Percentiles rank a stretch among this genome's conserved stretches.
phyloP scores from a whole-genome alignment of 2,797 vertebrate genomes.

The Poecilia velifera region DNA sequence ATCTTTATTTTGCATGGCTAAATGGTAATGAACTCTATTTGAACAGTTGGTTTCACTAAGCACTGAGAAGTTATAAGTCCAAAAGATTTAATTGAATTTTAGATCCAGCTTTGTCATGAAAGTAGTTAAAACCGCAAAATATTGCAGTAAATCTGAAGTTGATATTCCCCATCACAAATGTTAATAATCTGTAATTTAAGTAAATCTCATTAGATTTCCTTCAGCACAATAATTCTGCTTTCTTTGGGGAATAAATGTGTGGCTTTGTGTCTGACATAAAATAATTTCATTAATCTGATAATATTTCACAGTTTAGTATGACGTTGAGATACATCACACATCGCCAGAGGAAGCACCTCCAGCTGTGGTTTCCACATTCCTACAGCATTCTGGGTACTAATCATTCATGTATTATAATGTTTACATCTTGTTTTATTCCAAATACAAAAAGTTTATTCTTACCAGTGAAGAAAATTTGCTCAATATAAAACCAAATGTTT shows the following conservation, averaged over 20 bases:
- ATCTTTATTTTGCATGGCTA: background rate
- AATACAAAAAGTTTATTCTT: background rate
- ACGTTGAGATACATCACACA: background rate
- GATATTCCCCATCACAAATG: background rate
- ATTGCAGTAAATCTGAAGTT: background rate
- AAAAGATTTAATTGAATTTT: background rate
- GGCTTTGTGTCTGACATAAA: background rate
- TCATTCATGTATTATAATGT: background rate
- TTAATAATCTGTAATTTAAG: background rate
- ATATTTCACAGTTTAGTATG: background rate
- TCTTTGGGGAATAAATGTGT: background rate
- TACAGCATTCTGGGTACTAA: background rate
- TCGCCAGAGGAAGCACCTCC: background rate
- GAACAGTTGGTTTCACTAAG: background rate
- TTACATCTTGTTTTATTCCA: background rate
- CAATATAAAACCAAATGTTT: slow-evolving; percentile 8
- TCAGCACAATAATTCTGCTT: background rate
- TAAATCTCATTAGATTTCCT: background rate
- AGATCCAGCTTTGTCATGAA: background rate
- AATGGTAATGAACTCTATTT: background rate
- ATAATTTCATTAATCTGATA: background rate
- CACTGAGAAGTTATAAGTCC: background rate
- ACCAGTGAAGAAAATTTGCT: background rate
- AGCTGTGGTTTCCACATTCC: background rate
- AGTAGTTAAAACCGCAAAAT: background rate